Percentiles rank a stretch among this genome's conserved stretches.
Evolutionary conservation across 1,140 invertebrate species (phyloP).

Genomic region (Bilobella aurantiaca): DNA sequence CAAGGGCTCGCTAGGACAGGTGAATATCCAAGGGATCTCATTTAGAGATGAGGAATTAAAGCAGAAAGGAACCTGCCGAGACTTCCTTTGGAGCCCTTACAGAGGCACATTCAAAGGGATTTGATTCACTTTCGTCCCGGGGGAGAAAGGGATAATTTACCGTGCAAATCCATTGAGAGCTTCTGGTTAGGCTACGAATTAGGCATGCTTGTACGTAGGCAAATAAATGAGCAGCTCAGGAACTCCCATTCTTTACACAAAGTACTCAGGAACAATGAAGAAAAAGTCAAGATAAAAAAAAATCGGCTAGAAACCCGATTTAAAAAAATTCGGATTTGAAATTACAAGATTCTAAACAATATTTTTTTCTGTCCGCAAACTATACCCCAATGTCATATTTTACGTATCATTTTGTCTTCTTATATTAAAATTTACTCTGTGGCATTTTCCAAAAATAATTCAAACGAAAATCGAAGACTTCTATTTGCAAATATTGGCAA

Average conservation of each 20-base stretch:
- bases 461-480: too few species aligned
- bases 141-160: slow-evolving; percentile 26
- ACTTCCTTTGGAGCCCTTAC: neutral
- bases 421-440: too few species aligned
- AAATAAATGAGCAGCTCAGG: slow-evolving; percentile 18
- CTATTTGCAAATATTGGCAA: too few species aligned
- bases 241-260: neutral
- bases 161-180: slow-evolving; percentile 34
- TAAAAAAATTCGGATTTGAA: too few species aligned
- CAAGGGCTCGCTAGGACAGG: neutral
- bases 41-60: neutral
- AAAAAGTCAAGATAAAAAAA: neutral
- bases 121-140: neutral
- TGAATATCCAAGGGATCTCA: neutral
- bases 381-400: too few species aligned
- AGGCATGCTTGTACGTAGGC: slow-evolving; percentile 29
- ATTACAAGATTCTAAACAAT: too few species aligned
- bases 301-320: too few species aligned
- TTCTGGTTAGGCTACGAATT: slow-evolving; percentile 31
- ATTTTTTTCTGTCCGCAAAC: too few species aligned
- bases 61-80: neutral
- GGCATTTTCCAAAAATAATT: too few species aligned
- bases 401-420: too few species aligned
- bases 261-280: neutral
- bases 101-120: too few species aligned